Percentiles rank a stretch among this genome's conserved stretches.
Conservation (phyloP, 2,113 vertebrate species). For the Corvus moneduloides region DNA sequence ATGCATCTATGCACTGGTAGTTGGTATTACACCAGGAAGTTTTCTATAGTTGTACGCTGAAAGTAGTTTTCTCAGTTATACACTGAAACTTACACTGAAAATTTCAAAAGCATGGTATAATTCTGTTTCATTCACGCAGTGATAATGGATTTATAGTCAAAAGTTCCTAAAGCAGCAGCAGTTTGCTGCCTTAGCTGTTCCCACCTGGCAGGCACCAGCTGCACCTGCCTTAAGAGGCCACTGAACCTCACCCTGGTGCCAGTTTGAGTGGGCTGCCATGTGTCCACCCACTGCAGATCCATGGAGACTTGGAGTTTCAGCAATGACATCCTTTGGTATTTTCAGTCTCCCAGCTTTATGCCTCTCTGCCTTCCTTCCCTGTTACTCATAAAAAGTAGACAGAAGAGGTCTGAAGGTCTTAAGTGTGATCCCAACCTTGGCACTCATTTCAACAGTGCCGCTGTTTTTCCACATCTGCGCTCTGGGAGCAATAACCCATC, state of each 20-base stretch:
- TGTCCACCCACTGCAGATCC: background rate
- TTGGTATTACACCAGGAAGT: background rate
- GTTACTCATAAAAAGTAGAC: background rate
- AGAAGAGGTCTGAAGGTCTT: background rate
- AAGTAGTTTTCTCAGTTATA: background rate
- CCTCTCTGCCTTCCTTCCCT: background rate
- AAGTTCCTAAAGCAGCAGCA: background rate
- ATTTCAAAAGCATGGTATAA: background rate
- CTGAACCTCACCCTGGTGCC: background rate
- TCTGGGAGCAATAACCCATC: background rate
- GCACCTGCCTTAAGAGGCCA: background rate
- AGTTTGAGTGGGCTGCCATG: background rate
- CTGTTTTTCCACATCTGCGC: background rate
- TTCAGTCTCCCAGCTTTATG: background rate
- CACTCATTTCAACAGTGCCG: background rate
- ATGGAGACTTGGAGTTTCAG: background rate
- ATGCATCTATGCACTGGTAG: background rate
- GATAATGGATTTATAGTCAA: background rate
- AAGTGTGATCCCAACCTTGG: background rate
- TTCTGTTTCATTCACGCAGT: fast-evolving
- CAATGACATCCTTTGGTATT: background rate
- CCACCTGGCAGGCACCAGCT: background rate
- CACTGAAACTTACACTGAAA: background rate
- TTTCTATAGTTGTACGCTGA: background rate
- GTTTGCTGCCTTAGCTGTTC: background rate